A percentile compares a stretch with the other conserved stretches of the same genome.
Conservation (phyloP, 2,113 vertebrate genomes). For the Vidua chalybeata region DNA sequence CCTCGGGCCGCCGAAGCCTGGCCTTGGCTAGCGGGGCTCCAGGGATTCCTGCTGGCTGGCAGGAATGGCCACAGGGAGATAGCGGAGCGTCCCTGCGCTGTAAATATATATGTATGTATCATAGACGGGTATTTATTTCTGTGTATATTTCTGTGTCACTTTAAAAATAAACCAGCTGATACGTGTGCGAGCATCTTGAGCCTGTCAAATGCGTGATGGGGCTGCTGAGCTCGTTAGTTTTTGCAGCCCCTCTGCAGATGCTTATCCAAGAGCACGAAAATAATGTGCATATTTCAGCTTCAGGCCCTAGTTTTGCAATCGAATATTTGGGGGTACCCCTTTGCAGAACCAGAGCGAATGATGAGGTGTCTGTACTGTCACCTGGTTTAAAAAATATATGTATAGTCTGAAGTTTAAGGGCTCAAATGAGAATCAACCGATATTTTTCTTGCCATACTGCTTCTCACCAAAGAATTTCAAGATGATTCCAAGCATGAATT, state of each 20-base stretch:
- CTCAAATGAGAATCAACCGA: not conserved
- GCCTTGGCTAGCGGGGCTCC: not conserved
- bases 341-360: not conserved
- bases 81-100: accelerated
- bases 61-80: not conserved
- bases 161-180: not conserved
- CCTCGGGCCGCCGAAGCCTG: accelerated
- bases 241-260: not conserved
- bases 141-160: accelerated
- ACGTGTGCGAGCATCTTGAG: not conserved
- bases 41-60: accelerated
- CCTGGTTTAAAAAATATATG: not conserved
- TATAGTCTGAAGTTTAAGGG: not conserved
- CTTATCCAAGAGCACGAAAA: not conserved
- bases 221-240: not conserved
- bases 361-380: not conserved
- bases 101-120: too few relatives aligned
- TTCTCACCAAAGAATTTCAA: not conserved
- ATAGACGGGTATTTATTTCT: not conserved
- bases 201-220: not conserved
- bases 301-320: not conserved
- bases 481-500: conserved; percentile 3
- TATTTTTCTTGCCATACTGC: not conserved
- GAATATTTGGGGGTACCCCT: not conserved
- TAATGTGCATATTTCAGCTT: not conserved